These are phyloP conservation scores for Danio aesculapii DNA, from an alignment of 2,797 vertebrate species.

Conservation along the genomic window DNA sequence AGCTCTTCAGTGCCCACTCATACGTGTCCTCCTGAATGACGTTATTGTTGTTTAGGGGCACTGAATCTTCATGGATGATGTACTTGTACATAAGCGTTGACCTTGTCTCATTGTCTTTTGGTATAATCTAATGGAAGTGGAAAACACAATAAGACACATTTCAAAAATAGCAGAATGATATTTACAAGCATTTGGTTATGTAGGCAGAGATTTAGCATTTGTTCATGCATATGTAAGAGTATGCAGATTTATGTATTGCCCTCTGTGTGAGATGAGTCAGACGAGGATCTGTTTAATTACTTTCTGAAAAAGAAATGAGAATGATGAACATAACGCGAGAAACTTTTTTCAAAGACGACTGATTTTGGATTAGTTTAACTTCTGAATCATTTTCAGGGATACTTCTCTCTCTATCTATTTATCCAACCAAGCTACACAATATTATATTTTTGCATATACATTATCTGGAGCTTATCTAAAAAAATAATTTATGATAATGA, in stretches of 20 bases:
- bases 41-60: slow-evolving; percentile 95
- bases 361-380: not conserved
- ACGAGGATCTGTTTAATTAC: slow-evolving; percentile 21
- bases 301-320: slow-evolving; percentile 26
- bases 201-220: slow-evolving; percentile 4
- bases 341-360: not conserved
- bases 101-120: slow-evolving; percentile 91
- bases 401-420: too few species aligned
- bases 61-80: slow-evolving; percentile 95
- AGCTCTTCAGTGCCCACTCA: slow-evolving; percentile 97
- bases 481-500: too few species aligned
- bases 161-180: slow-evolving; percentile 14
- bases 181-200: slow-evolving; percentile 8
- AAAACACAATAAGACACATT: not conserved
- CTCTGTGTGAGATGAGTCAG: slow-evolving; percentile 21
- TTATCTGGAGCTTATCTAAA: too few species aligned
- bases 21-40: slow-evolving; percentile 94
- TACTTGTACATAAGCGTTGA: slow-evolving; percentile 95
- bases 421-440: too few species aligned
- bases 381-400: not conserved
- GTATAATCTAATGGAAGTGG: slow-evolving; percentile 84
- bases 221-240: slow-evolving; percentile 16
- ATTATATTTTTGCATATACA: too few species aligned
- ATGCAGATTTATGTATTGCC: slow-evolving; percentile 35
- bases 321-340: slow-evolving; percentile 5